Percentiles rank a stretch among this genome's conserved stretches.
phyloP scores from a whole-genome alignment of 1,140 invertebrate genomes.

The Pseudoatta argentina region DNA sequence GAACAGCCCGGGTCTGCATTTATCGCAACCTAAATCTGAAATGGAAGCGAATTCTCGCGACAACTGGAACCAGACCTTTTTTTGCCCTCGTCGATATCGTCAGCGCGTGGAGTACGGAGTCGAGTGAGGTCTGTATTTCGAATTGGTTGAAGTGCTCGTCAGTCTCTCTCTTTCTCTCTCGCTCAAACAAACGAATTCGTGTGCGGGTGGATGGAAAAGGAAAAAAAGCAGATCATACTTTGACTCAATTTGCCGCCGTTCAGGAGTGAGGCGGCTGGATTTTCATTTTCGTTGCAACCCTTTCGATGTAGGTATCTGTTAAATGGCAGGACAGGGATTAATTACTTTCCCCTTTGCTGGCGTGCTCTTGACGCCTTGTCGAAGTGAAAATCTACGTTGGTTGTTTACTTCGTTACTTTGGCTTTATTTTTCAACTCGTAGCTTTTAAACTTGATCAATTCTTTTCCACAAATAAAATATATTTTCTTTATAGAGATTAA shows the following conservation, averaged over 20 bases:
- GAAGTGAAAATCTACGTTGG: constrained; percentile 47
- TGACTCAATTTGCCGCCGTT: constrained; percentile 50
- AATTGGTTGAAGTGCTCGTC: constrained; percentile 32
- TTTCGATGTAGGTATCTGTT: constrained; percentile 52
- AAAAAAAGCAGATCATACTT: constrained; percentile 32
- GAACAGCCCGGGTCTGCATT: constrained; percentile 45
- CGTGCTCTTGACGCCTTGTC: constrained; percentile 52
- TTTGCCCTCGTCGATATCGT: constrained; percentile 39
- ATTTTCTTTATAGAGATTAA: background rate
- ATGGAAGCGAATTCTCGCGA: constrained; percentile 54
- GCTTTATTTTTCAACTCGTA: constrained; percentile 22
- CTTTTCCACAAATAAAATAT: background rate
- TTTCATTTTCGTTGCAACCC: constrained; percentile 56
- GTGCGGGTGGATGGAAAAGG: background rate
- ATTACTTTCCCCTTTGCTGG: constrained; percentile 52
- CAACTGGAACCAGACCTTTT: background rate
- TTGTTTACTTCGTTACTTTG: constrained; percentile 21
- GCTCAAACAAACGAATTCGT: constrained; percentile 38
- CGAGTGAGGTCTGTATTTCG: constrained; percentile 27
- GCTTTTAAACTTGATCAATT: background rate
- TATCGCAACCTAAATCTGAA: constrained; percentile 74
- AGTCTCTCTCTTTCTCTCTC: background rate
- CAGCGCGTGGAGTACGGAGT: constrained; percentile 8
- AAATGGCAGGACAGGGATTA: constrained; percentile 57
- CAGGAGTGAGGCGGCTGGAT: constrained; percentile 15